Conservation (phyloP, 2,797 vertebrate species). For the Myotis vivesi region DNA sequence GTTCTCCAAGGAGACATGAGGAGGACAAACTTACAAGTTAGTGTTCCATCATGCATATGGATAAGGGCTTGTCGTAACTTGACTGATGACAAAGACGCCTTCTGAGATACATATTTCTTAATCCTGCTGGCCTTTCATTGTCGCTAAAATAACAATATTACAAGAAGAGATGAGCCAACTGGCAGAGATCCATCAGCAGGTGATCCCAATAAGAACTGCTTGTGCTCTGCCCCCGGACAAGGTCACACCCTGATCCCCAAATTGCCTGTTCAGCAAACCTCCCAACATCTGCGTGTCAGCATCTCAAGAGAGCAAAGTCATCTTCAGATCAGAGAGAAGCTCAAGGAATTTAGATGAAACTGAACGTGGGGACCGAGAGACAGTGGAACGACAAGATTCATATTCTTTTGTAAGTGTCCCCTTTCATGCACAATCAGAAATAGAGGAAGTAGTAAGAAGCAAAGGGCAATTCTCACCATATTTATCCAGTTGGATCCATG, state of each 20-base stretch:
- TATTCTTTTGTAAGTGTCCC: neutral
- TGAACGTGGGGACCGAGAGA: neutral
- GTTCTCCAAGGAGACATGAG: neutral
- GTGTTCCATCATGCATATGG: constrained; percentile 61
- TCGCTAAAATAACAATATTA: constrained; percentile 67
- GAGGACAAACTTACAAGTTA: constrained; percentile 26
- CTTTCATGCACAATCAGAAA: neutral
- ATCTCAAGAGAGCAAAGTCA: constrained; percentile 56
- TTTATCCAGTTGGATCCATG: neutral
- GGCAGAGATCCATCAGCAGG: constrained; percentile 63
- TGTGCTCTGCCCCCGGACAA: neutral
- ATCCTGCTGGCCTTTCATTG: constrained; percentile 60
- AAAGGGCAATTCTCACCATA: neutral
- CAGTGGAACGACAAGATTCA: neutral
- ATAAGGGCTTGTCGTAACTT: constrained; percentile 41
- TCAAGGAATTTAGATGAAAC: constrained; percentile 27
- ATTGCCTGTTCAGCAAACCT: constrained; percentile 70
- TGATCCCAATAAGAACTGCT: constrained; percentile 47
- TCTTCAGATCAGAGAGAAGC: constrained; percentile 8
- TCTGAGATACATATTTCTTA: constrained; percentile 59
- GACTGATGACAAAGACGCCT: constrained; percentile 63
- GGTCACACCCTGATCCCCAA: constrained; percentile 57
- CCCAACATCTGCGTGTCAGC: constrained; percentile 31
- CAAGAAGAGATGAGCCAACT: constrained; percentile 67
- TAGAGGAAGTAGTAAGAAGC: neutral